Evolutionary conservation across 2,797 vertebrate genomes (phyloP).

Genomic region (Tamandua tetradactyla): DNA sequence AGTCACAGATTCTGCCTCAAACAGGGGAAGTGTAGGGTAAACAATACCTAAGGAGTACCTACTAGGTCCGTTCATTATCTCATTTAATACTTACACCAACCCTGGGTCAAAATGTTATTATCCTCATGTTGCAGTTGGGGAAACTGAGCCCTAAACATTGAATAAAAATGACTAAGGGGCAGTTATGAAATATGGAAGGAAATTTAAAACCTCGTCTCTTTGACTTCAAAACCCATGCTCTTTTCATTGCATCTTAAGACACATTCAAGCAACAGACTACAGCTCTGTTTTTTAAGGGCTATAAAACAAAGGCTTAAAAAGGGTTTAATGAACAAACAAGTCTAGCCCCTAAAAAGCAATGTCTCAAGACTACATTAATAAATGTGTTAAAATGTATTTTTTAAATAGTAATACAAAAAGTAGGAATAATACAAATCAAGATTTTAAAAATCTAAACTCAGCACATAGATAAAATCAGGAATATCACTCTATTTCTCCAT

Average conservation of each 20-base stretch:
- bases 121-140: not conserved
- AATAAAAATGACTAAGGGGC: not conserved
- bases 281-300: not conserved
- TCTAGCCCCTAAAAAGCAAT: not conserved
- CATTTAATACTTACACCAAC: not conserved
- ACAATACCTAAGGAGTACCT: not conserved
- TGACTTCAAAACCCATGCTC: not conserved
- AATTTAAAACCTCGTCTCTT: not conserved
- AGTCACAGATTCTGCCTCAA: not conserved
- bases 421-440: not conserved
- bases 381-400: too few relatives aligned
- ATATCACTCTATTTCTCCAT: not conserved
- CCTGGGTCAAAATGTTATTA: not conserved
- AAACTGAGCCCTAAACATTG: not conserved
- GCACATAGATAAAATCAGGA: not conserved
- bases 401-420: not conserved
- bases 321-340: not conserved
- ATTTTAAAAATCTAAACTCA: conserved; percentile 23
- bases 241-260: not conserved
- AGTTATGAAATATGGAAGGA: not conserved
- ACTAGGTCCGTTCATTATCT: fast-evolving
- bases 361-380: not conserved
- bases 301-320: not conserved
- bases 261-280: not conserved
- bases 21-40: not conserved